phyloP scores from a whole-genome alignment of 2,113 vertebrate species.

The Poecile atricapillus region DNA sequence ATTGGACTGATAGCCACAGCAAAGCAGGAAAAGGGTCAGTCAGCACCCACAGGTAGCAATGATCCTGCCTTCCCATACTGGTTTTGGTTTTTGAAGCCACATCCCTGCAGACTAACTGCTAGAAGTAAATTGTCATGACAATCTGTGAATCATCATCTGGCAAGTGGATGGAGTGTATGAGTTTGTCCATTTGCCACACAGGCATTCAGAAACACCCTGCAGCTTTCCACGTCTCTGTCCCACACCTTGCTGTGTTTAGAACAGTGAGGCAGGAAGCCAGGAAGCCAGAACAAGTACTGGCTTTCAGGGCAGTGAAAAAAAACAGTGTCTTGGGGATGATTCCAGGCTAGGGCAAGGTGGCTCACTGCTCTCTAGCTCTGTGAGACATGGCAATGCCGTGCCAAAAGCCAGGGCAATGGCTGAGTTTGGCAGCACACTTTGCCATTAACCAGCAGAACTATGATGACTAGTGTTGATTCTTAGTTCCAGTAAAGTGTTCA shows the following conservation, averaged over 20 bases:
- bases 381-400: neutral
- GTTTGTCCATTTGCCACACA: neutral
- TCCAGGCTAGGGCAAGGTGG: neutral
- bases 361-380: neutral
- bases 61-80: neutral
- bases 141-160: neutral
- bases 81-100: neutral
- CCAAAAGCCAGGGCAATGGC: neutral
- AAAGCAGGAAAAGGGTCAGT: neutral
- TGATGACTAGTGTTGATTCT: neutral
- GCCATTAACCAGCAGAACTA: neutral
- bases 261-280: neutral
- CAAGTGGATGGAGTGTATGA: neutral
- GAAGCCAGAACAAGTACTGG: neutral
- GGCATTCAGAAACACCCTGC: neutral
- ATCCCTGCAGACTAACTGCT: neutral
- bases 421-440: neutral
- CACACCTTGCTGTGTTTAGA: neutral
- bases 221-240: neutral
- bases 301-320: neutral
- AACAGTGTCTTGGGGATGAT: neutral
- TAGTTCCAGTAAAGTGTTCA: conserved; percentile 18
- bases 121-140: neutral
- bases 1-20: neutral
- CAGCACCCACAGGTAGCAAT: neutral